Conservation (phyloP, 2,797 vertebrate genomes). For the Schizopygopsis malacanthus region DNA sequence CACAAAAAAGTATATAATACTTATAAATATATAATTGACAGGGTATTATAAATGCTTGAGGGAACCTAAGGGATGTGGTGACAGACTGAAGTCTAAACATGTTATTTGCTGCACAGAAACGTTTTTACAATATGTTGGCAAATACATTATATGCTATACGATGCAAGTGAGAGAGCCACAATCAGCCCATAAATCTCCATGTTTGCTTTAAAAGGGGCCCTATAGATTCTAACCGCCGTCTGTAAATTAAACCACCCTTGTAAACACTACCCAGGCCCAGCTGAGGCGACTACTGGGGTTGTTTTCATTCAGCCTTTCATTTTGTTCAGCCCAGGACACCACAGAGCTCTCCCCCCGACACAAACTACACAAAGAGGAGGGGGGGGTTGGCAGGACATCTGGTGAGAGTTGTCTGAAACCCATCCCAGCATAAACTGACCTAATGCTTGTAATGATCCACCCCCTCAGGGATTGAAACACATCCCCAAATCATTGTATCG, state of each 20-base stretch:
- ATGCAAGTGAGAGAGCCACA: not conserved
- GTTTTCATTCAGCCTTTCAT: constrained; percentile 58
- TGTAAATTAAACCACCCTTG: constrained; percentile 58
- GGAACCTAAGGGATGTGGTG: constrained; percentile 12
- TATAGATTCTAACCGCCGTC: constrained; percentile 38
- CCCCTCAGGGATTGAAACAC: constrained; percentile 49
- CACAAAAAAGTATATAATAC: not conserved
- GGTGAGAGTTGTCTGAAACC: constrained; percentile 70
- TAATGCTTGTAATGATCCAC: constrained; percentile 59
- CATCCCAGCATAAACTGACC: constrained; percentile 66
- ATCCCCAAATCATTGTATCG: constrained; percentile 1
- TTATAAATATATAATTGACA: not conserved
- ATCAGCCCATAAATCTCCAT: constrained; percentile 41
- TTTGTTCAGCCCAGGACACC: constrained; percentile 71
- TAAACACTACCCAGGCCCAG: constrained; percentile 42
- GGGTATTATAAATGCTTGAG: not conserved
- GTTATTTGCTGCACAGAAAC: constrained; percentile 24
- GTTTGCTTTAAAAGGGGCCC: constrained; percentile 23
- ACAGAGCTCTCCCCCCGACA: constrained; percentile 45
- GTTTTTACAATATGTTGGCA: not conserved
- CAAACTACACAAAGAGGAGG: constrained; percentile 63
- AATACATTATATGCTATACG: too few species aligned
- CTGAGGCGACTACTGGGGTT: constrained; percentile 34
- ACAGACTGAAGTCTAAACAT: not conserved
- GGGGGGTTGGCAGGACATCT: constrained; percentile 76